phyloP scores from a whole-genome alignment of 2,113 vertebrate species.

The Speoplatyrhinus poulsoni region DNA sequence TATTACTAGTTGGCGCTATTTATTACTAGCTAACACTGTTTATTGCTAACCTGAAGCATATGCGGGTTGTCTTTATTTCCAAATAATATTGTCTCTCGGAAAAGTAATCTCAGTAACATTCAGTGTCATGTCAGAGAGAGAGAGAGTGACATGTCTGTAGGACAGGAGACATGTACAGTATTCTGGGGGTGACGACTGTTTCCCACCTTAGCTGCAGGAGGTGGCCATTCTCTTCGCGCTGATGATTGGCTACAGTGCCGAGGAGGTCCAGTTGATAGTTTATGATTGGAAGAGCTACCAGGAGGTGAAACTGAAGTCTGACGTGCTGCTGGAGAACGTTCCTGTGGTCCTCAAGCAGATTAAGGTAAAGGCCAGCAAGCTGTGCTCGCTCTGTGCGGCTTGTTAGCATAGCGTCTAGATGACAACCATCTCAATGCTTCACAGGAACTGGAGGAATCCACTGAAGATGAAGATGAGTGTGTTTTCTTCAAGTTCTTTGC shows the following conservation, averaged over 20 bases:
- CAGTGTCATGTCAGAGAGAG: background rate
- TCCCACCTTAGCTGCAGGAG: conserved; percentile 60
- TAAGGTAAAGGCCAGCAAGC: conserved; percentile 56
- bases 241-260: conserved; percentile 72
- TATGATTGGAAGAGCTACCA: fast-evolving
- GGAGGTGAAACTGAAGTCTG: conserved; percentile 55
- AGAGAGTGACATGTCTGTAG: background rate
- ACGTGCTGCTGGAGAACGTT: conserved; percentile 77
- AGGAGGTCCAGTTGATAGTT: conserved; percentile 67
- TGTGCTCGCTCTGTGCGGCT: too few species aligned
- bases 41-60: too few species aligned
- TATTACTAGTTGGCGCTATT: too few species aligned
- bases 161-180: background rate
- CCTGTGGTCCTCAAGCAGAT: conserved; percentile 49
- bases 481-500: background rate
- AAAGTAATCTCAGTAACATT: too few species aligned
- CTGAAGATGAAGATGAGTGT: fast-evolving
- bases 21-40: too few species aligned
- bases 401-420: too few species aligned
- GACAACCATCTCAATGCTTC: background rate
- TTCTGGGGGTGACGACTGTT: background rate
- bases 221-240: conserved; percentile 73
- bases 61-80: too few species aligned
- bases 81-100: too few species aligned
- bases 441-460: conserved; percentile 12